Conservation (phyloP, 2,888 invertebrate species). For the Nomada fucata region DNA sequence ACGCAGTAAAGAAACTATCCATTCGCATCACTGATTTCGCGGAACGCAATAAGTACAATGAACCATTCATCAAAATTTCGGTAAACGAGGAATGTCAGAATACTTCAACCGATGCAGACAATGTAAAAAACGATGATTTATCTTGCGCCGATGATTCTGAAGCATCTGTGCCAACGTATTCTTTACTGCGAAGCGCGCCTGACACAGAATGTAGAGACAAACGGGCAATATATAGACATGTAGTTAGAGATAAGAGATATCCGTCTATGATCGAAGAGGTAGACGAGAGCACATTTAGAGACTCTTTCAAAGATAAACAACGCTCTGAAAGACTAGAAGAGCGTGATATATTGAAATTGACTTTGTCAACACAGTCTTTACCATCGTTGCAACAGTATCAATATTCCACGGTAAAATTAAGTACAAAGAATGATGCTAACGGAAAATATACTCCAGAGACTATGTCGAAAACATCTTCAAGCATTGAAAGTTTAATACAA, state of each 20-base stretch:
- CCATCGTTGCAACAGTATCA: slow-evolving; percentile 27
- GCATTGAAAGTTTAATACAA: slow-evolving; percentile 48
- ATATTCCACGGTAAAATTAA: not conserved
- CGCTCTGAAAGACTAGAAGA: slow-evolving; percentile 24
- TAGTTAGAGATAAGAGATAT: not conserved
- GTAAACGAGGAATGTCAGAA: not conserved
- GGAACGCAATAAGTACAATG: not conserved
- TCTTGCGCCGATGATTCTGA: slow-evolving; percentile 37
- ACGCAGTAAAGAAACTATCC: not conserved
- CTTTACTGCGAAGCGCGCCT: slow-evolving; percentile 30
- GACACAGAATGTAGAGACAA: slow-evolving; percentile 31
- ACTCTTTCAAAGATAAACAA: slow-evolving; percentile 29
- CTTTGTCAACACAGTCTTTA: slow-evolving; percentile 25
- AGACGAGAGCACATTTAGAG: slow-evolving; percentile 1
- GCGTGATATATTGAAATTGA: slow-evolving; percentile 1
- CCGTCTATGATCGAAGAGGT: slow-evolving; percentile 19
- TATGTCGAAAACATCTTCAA: slow-evolving; percentile 42
- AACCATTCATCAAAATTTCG: not conserved
- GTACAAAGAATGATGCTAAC: not conserved
- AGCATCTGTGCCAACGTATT: slow-evolving; percentile 29
- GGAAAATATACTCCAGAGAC: slow-evolving; percentile 9
- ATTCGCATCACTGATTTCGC: not conserved
- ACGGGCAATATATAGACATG: not conserved
- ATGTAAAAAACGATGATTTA: slow-evolving; percentile 16
- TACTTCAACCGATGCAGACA: not conserved